Evolutionary conservation across 2,888 invertebrate species (phyloP).

Genomic region (Melieria picta): DNA sequence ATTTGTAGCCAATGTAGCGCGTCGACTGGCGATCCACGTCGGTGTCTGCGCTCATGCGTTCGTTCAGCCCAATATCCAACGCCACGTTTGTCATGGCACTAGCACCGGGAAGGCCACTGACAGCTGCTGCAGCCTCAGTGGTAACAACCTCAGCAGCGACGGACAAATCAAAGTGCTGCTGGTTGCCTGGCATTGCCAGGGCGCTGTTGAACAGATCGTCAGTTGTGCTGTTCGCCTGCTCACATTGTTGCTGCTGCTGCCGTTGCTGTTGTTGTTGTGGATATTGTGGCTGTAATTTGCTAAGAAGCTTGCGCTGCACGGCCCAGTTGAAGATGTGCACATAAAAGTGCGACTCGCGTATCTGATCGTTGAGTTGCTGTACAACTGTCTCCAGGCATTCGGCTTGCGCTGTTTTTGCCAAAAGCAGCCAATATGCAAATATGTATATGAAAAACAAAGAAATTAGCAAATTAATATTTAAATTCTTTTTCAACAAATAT

Average conservation of each 20-base stretch:
- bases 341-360: constrained; percentile 52
- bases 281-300: too few relatives aligned
- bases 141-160: neutral
- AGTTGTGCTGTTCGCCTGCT: neutral
- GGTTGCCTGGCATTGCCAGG: constrained; percentile 27
- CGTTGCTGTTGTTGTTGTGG: neutral
- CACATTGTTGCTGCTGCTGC: constrained; percentile 6
- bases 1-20: constrained; percentile 26
- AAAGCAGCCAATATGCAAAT: neutral
- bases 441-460: neutral
- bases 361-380: constrained; percentile 43
- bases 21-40: constrained; percentile 16
- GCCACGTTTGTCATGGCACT: neutral
- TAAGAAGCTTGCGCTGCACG: constrained; percentile 43
- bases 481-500: too few relatives aligned
- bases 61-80: neutral
- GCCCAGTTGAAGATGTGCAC: constrained; percentile 55
- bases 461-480: constrained; percentile 8
- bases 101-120: neutral
- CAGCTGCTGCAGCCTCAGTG: neutral
- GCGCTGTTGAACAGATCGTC: neutral
- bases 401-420: constrained; percentile 45
- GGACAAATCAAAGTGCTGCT: constrained; percentile 8
- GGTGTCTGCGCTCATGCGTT: neutral
- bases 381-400: constrained; percentile 45